Base-by-base conservation (phyloP, 2,888 invertebrate genomes). In the Brachycybe producta region DNA sequence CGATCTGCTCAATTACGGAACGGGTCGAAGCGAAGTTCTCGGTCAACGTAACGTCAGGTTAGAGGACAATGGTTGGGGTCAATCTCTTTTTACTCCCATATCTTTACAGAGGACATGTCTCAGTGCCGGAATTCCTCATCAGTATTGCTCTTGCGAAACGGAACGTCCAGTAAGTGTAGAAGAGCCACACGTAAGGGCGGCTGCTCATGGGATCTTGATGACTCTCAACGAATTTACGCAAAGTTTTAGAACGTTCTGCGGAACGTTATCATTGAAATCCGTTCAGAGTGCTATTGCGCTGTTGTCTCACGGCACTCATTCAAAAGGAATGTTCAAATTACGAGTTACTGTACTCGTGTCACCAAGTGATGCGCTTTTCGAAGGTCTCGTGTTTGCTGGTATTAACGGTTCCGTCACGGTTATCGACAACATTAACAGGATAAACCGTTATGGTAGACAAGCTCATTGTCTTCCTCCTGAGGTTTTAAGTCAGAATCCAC, bases 91-190 rank as follows among this genome's bases (percentile, higher is more conserved):
- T 64, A 67, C 79, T 21, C 75, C 78, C 0, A 74, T 92, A 52
- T 79, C 84, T 0, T 65, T 64, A 32, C 73, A 75, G 51, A 72
- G 91, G 39, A 84, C 82, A 0, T 94, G 92, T 63, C 70, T 74
- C 43, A 70, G 72, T 53, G 90, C 91, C 0, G 78, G 73, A 1
- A 84, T 94, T 52, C 77, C 79, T 0, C 77, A 80, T 23, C 84
- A 88, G 64, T 92, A 84, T 82, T 92, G 92, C 65, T 83, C 86
- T 23, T 92, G 92, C 58, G 82, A 85, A 61, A 74, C 74, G 52
- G 77, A 77, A 46, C 68, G 68, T 43, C 73, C 75, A 56, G 62
- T 84, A 17, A 62, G 72, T 0, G 67, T 68, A 0, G 70, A 73
- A 26, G 74, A 78, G 56, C 59, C 65, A 0, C 63, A 67, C 7